phyloP scores from a whole-genome alignment of 2,797 vertebrate species.

The Cryptoprocta ferox region DNA sequence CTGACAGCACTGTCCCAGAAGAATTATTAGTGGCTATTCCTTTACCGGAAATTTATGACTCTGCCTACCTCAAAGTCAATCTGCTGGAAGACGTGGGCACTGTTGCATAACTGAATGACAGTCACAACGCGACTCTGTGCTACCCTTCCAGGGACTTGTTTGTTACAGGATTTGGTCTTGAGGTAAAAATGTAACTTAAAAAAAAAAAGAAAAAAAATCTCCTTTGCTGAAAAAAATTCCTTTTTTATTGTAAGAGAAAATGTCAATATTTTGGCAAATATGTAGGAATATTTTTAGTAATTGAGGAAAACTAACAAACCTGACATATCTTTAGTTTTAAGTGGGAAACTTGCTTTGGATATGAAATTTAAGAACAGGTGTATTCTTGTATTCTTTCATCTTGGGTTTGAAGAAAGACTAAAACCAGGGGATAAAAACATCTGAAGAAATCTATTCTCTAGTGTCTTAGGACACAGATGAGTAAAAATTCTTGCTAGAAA shows the following conservation, averaged over 20 bases:
- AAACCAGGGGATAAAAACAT: conserved; percentile 33
- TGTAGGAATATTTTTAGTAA: conserved; percentile 51
- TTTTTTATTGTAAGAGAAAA: conserved; percentile 36
- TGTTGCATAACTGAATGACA: neutral
- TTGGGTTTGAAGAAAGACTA: neutral
- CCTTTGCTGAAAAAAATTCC: neutral
- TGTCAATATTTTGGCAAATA: conserved; percentile 67
- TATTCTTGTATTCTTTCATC: conserved; percentile 59
- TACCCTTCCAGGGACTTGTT: neutral
- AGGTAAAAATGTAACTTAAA: neutral
- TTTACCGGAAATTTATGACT: neutral
- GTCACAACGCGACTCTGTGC: neutral
- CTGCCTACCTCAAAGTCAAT: neutral
- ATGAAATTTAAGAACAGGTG: conserved; percentile 39
- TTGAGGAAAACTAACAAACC: conserved; percentile 26
- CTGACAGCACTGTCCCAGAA: neutral
- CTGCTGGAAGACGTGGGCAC: neutral
- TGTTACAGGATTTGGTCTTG: neutral
- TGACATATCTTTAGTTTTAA: neutral
- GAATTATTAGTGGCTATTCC: neutral
- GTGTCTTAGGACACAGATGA: conserved; percentile 3
- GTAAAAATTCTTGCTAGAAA: conserved; percentile 44
- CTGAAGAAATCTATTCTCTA: conserved; percentile 28
- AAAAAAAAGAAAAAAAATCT: neutral
- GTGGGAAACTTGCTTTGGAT: conserved; percentile 47